Evolutionary conservation across 2,888 invertebrate genomes (phyloP).

Genomic region (Branchipolynoe longqiensis): DNA sequence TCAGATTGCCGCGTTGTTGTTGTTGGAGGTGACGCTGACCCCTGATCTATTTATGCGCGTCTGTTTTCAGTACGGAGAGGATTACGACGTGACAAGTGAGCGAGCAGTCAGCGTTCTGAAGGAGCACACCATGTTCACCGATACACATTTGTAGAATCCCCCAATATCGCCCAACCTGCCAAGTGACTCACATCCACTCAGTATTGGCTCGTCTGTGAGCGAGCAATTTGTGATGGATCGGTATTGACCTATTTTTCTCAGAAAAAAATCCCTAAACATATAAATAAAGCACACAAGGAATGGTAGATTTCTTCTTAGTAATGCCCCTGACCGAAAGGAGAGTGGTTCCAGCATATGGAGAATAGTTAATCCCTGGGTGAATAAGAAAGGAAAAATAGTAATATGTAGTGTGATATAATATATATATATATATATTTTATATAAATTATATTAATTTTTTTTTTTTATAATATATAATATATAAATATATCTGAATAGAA

Average conservation of each 20-base stretch:
- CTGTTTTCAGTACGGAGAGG: slow-evolving; percentile 75
- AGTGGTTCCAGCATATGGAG: too few species aligned
- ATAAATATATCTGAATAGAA: too few species aligned
- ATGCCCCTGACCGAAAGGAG: too few species aligned
- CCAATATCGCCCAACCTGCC: background rate
- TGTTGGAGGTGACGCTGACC: background rate
- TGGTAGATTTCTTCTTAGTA: too few species aligned
- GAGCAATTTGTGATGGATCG: too few species aligned
- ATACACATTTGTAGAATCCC: slow-evolving; percentile 74
- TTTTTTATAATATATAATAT: too few species aligned
- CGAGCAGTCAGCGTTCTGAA: slow-evolving; percentile 77
- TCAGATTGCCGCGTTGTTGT: background rate
- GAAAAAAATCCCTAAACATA: too few species aligned
- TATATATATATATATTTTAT: background rate
- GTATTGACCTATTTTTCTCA: too few species aligned
- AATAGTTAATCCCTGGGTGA: too few species aligned
- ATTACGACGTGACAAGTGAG: slow-evolving; percentile 71
- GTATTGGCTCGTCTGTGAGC: background rate
- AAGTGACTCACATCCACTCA: background rate
- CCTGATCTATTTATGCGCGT: background rate
- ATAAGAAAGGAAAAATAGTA: too few species aligned
- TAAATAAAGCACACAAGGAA: too few species aligned
- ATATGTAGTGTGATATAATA: too few species aligned
- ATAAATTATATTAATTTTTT: background rate
- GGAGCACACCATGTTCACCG: slow-evolving; percentile 79